Evolutionary conservation across 2,797 vertebrate genomes (phyloP).

Genomic region (Psittacula derbiana): DNA sequence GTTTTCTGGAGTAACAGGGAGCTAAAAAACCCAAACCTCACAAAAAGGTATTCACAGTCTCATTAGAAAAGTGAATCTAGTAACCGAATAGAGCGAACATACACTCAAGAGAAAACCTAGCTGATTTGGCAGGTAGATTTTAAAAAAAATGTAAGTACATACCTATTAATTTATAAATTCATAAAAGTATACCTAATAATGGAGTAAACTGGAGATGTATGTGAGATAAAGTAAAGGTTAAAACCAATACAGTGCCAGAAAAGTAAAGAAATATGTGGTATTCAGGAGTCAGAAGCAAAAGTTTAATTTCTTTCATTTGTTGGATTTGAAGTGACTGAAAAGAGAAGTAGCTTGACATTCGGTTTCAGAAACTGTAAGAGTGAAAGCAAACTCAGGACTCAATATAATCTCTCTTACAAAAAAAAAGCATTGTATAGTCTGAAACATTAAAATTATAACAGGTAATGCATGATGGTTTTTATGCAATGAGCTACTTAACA

Average conservation of each 20-base stretch:
- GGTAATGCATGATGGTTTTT: not conserved
- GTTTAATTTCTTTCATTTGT: not conserved
- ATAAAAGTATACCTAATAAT: not conserved
- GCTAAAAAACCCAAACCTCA: not conserved
- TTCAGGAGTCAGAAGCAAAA: not conserved
- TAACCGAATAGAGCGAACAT: not conserved
- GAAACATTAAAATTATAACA: slow-evolving; percentile 17
- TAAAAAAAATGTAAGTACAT: not conserved
- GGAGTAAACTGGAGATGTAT: not conserved
- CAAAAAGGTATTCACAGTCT: not conserved
- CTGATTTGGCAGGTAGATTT: not conserved
- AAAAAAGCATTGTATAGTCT: not conserved
- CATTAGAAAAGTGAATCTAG: not conserved
- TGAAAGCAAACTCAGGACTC: not conserved
- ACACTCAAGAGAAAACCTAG: not conserved
- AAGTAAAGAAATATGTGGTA: not conserved
- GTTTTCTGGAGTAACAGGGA: not conserved
- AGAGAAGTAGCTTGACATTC: not conserved
- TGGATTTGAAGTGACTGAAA: not conserved
- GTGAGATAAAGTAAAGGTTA: not conserved
- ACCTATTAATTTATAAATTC: not conserved
- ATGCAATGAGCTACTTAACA: slow-evolving; percentile 24
- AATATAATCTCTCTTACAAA: not conserved
- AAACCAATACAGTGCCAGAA: not conserved
- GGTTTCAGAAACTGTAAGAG: not conserved